These are phyloP conservation scores for Eretmochelys imbricata DNA, from an alignment of 2,113 vertebrate species.

Conservation along the genomic window DNA sequence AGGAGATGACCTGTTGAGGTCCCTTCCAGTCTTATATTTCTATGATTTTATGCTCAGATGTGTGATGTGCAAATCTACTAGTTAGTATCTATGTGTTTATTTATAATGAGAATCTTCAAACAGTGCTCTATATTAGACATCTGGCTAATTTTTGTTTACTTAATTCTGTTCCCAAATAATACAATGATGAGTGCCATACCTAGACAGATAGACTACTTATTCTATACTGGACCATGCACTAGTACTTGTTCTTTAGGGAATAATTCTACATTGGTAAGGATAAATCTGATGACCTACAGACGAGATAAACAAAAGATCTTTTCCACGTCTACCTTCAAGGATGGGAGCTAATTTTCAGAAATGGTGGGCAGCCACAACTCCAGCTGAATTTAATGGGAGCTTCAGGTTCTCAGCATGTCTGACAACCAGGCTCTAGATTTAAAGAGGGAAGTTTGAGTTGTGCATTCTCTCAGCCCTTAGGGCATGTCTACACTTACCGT, in stretches of 20 bases:
- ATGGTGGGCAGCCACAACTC: not conserved
- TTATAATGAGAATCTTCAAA: slow-evolving; percentile 60
- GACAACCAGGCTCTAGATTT: not conserved
- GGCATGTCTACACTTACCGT: too few species aligned
- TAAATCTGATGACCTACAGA: not conserved
- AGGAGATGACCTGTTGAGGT: not conserved
- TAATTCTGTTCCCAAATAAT: slow-evolving; percentile 1
- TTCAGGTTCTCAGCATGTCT: not conserved
- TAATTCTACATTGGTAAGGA: not conserved
- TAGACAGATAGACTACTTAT: not conserved
- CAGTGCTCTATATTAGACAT: slow-evolving; percentile 22
- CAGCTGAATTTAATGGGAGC: not conserved
- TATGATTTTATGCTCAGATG: not conserved
- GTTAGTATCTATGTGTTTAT: slow-evolving; percentile 62
- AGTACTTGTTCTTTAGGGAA: not conserved
- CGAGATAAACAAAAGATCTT: rapidly evolving
- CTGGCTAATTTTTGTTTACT: slow-evolving; percentile 17
- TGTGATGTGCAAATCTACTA: slow-evolving; percentile 39
- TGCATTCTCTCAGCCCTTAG: not conserved
- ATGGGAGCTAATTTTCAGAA: not conserved
- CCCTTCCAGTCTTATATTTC: not conserved
- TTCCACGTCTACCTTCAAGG: not conserved
- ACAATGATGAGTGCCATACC: not conserved
- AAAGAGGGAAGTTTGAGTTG: not conserved
- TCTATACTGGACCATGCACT: not conserved